A percentile compares a stretch with the other conserved stretches of the same genome.
Conservation (phyloP, 1,140 invertebrate species). For the Aphis craccivora region DNA sequence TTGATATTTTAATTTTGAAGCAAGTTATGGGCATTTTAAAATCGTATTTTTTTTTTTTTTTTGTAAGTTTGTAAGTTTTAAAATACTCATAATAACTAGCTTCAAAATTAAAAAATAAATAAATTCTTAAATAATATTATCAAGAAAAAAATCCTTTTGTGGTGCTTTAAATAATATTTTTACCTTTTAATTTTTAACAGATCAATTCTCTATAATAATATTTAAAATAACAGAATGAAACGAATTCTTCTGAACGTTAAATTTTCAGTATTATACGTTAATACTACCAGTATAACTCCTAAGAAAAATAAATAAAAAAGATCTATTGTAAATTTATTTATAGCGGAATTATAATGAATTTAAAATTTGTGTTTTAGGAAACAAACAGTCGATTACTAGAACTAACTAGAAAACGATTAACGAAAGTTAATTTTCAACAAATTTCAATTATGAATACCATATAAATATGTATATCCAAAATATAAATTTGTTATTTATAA, state of each 20-base stretch:
- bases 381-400: neutral
- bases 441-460: neutral
- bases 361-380: neutral
- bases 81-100: too few relatives aligned
- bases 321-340: neutral
- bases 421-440: neutral
- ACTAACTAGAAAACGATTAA: neutral
- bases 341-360: neutral
- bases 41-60: too few relatives aligned
- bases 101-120: too few relatives aligned
- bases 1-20: neutral
- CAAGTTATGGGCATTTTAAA: neutral
- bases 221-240: too few relatives aligned
- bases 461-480: neutral
- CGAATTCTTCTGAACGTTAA: neutral
- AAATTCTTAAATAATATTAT: too few relatives aligned
- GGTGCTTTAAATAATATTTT: too few relatives aligned
- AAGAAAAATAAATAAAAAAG: neutral
- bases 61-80: too few relatives aligned
- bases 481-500: neutral
- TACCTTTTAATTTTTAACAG: too few relatives aligned
- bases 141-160: too few relatives aligned
- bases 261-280: neutral
- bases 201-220: too few relatives aligned
- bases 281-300: neutral